These are phyloP conservation scores for Euzophera pinguis DNA, from an alignment of 2,888 invertebrate species.

Conservation along the genomic window DNA sequence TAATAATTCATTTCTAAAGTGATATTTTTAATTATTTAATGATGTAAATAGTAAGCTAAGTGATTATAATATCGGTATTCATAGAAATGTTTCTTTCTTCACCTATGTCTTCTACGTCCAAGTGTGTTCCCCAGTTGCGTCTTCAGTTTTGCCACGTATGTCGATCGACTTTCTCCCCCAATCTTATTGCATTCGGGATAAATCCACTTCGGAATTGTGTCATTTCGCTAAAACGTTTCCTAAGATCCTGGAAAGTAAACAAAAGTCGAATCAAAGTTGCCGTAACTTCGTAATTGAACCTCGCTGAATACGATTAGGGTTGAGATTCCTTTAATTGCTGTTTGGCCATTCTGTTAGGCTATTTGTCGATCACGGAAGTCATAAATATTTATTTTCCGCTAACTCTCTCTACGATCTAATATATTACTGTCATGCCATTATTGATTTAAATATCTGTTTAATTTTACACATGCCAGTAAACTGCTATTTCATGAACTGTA, in stretches of 20 bases:
- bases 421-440: no score
- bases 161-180: not conserved
- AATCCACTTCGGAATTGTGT: not conserved
- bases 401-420: not conserved
- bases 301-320: not conserved
- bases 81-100: no score
- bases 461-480: no score
- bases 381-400: not conserved
- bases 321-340: not conserved
- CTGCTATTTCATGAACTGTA: no score
- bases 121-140: no score
- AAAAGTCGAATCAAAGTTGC: conserved; percentile 1
- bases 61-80: no score
- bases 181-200: not conserved
- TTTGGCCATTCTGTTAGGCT: not conserved
- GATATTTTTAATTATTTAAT: no score
- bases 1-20: no score
- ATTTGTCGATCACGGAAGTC: not conserved
- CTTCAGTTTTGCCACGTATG: no score
- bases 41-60: no score
- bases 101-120: no score
- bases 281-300: conserved; percentile 2
- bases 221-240: not conserved
- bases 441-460: no score
- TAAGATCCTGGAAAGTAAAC: not conserved